Evolutionary conservation across 2,113 vertebrate species (phyloP).

Genomic region (Typhlomys cinereus): DNA sequence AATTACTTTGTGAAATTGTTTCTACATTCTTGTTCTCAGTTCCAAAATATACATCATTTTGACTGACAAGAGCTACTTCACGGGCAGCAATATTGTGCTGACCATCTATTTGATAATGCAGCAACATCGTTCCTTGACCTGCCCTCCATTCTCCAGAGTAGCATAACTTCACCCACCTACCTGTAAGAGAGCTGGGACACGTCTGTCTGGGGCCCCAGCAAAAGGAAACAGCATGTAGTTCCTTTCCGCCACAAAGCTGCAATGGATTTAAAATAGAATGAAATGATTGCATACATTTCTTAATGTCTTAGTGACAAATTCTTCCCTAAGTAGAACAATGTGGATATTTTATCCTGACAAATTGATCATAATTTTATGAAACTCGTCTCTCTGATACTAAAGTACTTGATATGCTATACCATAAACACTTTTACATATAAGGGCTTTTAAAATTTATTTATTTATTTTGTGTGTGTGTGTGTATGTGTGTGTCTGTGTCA

Average conservation of each 20-base stretch:
- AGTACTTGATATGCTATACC: not conserved
- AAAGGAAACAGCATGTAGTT: not conserved
- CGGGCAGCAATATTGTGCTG: not conserved
- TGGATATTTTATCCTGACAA: not conserved
- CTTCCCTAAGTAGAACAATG: not conserved
- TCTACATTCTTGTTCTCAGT: not conserved
- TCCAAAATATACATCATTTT: not conserved
- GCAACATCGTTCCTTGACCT: not conserved
- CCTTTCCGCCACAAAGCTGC: not conserved
- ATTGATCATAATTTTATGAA: not conserved
- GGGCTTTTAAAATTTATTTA: too few species aligned
- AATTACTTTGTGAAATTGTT: not conserved
- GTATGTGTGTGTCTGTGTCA: too few species aligned
- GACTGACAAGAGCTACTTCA: not conserved
- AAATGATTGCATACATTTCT: not conserved
- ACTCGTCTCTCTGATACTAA: constrained; percentile 12
- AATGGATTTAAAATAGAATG: not conserved
- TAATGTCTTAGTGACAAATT: not conserved
- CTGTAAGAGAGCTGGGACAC: not conserved
- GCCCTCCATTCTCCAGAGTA: not conserved
- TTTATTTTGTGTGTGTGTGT: too few species aligned
- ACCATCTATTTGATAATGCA: not conserved
- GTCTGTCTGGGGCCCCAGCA: not conserved
- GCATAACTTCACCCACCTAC: not conserved
- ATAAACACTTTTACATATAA: too few species aligned